These are phyloP conservation scores for Corythucha ciliata DNA, from an alignment of 2,888 invertebrate genomes.

Conservation along the genomic window DNA sequence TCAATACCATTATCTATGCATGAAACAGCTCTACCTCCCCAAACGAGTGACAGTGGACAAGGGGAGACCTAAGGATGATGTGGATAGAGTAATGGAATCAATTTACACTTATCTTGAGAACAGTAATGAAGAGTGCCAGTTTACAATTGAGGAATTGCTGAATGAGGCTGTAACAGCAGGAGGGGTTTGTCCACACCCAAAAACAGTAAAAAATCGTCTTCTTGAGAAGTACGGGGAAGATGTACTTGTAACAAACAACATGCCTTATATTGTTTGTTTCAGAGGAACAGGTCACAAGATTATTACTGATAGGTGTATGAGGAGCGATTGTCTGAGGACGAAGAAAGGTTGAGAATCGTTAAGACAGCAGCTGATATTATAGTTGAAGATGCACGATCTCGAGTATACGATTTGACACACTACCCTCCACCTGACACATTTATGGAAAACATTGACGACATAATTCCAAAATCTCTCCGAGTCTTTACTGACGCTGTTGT, in stretches of 20 bases:
- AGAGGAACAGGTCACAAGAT: conserved; percentile 4
- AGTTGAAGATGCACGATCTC: conserved; percentile 3
- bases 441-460: background rate
- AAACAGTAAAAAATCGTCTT: conserved; percentile 6
- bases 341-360: background rate
- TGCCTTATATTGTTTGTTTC: background rate
- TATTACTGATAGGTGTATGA: conserved; percentile 2
- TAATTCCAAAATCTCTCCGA: too few species aligned
- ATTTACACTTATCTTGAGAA: background rate
- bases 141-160: conserved; percentile 3
- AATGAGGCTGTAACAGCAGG: conserved; percentile 3
- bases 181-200: background rate
- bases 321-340: background rate
- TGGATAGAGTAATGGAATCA: conserved; percentile 3
- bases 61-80: background rate
- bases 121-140: conserved; percentile 4
- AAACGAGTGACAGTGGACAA: background rate
- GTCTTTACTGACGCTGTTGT: too few species aligned
- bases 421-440: conserved; percentile 1
- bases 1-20: conserved; percentile 5
- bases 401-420: too few species aligned
- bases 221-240: conserved; percentile 5
- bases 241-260: background rate
- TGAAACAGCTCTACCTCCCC: conserved; percentile 6
- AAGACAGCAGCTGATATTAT: conserved; percentile 4